Percentiles rank a stretch among this genome's conserved stretches.
Conservation (phyloP, 2,888 invertebrate species). For the Macrosiphum euphorbiae region DNA sequence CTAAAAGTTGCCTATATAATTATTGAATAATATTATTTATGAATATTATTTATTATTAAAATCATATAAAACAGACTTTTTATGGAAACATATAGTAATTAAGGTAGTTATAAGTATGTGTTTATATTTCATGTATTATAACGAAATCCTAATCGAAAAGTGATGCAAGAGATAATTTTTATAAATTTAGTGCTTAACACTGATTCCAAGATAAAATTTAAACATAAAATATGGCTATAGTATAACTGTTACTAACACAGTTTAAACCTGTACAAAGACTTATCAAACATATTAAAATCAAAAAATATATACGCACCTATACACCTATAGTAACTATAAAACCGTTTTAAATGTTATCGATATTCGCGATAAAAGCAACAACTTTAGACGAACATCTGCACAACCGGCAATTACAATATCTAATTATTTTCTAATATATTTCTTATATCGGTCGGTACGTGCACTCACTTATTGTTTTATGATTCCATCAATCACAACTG, state of each 20-base stretch:
- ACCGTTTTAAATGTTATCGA: neutral
- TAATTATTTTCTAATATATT: neutral
- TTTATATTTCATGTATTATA: neutral
- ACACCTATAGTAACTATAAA: neutral
- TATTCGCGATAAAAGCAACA: neutral
- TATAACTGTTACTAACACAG: neutral
- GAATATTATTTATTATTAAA: neutral
- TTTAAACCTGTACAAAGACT: neutral
- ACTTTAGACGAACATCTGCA: neutral
- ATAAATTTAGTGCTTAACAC: neutral
- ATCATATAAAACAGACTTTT: neutral
- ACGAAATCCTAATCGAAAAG: neutral
- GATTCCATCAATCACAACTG: neutral
- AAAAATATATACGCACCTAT: neutral
- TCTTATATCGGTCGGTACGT: neutral
- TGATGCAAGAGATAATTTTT: neutral
- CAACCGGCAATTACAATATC: neutral
- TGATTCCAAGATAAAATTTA: neutral
- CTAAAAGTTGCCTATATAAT: neutral
- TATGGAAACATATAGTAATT: neutral
- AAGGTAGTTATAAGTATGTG: neutral
- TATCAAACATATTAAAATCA: neutral
- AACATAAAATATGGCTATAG: neutral
- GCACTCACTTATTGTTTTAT: neutral
- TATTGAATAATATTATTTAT: neutral